Evolutionary conservation across 2,888 invertebrate genomes (phyloP).

Genomic region (Sesia apiformis): DNA sequence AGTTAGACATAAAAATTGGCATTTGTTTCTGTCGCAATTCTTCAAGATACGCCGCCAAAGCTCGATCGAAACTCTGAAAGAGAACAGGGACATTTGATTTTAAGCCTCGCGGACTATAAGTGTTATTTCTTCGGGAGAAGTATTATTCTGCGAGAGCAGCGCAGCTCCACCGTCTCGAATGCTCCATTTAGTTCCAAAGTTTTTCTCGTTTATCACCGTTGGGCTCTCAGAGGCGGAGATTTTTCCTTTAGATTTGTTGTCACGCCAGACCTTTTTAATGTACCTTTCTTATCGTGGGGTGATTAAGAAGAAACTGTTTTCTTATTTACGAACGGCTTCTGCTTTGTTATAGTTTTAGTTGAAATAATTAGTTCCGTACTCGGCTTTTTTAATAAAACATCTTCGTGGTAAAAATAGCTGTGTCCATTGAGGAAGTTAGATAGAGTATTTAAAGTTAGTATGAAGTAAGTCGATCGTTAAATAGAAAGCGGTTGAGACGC

Average conservation of each 20-base stretch:
- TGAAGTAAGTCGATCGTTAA: slow-evolving; percentile 35
- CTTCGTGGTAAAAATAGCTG: neutral
- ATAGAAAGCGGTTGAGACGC: slow-evolving; percentile 33
- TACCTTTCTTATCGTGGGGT: slow-evolving; percentile 64
- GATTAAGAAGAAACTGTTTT: slow-evolving; percentile 39
- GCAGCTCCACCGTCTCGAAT: slow-evolving; percentile 70
- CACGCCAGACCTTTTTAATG: slow-evolving; percentile 76
- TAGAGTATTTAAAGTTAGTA: slow-evolving; percentile 13
- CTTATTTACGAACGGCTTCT: neutral
- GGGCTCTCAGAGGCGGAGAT: slow-evolving; percentile 72
- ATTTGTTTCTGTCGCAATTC: slow-evolving; percentile 45
- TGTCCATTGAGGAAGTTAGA: neutral
- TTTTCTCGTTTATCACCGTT: slow-evolving; percentile 75
- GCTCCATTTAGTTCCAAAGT: slow-evolving; percentile 75
- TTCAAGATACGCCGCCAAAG: slow-evolving; percentile 42
- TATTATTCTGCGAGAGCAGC: slow-evolving; percentile 72
- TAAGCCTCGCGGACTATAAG: slow-evolving; percentile 73
- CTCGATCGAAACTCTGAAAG: slow-evolving; percentile 46
- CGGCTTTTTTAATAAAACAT: neutral
- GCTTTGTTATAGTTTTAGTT: neutral
- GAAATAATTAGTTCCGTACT: neutral
- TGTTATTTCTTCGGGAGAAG: slow-evolving; percentile 72
- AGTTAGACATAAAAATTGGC: slow-evolving; percentile 24
- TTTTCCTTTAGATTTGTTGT: slow-evolving; percentile 76
- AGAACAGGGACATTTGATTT: slow-evolving; percentile 70